Conservation (phyloP, 1,140 invertebrate genomes). For the Calliphora vicina region DNA sequence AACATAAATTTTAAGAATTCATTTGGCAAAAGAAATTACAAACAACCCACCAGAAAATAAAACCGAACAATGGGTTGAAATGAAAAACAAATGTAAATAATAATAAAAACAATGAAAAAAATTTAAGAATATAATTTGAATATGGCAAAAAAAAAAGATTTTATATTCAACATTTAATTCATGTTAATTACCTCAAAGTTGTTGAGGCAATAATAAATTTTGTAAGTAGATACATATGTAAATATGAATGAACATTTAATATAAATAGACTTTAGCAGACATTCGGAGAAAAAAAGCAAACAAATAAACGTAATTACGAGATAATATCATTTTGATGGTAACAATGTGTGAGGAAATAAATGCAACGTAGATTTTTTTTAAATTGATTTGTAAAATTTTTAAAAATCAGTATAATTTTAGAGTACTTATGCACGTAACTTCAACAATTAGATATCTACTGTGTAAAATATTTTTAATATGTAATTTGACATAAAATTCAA, state of each 20-base stretch:
- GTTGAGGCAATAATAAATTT: not conserved
- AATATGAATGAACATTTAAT: not conserved
- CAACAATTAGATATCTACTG: too few species aligned
- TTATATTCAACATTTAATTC: not conserved
- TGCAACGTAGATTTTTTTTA: too few species aligned
- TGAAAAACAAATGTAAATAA: not conserved
- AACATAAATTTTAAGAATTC: not conserved
- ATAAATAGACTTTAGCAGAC: not conserved
- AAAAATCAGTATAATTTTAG: too few species aligned
- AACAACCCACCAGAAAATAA: not conserved
- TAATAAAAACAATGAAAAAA: not conserved
- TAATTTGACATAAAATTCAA: too few species aligned
- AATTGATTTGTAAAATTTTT: too few species aligned
- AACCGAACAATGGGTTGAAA: too few species aligned
- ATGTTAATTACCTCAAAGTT: not conserved
- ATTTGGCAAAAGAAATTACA: not conserved
- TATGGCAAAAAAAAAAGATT: not conserved
- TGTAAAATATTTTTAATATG: too few species aligned
- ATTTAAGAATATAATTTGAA: not conserved
- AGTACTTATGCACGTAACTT: too few species aligned
- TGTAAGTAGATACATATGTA: too few species aligned
- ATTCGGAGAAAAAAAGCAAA: not conserved
- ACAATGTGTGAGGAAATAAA: too few species aligned
- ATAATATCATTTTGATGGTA: too few species aligned
- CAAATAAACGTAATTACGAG: not conserved